phyloP scores from a whole-genome alignment of 2,113 vertebrate species.

The Potamarius usumacintae region DNA sequence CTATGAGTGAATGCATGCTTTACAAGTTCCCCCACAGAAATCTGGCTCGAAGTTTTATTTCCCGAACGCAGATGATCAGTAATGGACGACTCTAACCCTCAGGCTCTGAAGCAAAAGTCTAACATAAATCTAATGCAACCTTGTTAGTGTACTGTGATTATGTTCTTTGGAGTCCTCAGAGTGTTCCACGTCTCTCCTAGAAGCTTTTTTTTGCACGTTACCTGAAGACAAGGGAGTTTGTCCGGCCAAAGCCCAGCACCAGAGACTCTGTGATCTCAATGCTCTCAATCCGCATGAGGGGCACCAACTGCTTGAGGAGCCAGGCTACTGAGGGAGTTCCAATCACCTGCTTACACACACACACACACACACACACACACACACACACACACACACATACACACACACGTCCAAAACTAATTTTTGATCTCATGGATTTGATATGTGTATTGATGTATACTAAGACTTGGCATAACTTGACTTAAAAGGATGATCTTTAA shows the following conservation, averaged over 20 bases:
- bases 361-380: conserved; percentile 19
- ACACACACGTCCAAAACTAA: background rate
- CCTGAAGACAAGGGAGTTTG: conserved; percentile 98
- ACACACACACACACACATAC: conserved; percentile 30
- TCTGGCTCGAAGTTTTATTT: background rate
- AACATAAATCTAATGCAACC: background rate
- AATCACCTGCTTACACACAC: conserved; percentile 79
- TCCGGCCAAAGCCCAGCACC: conserved; percentile 95
- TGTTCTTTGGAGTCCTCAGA: background rate
- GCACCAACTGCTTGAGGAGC: conserved; percentile 93
- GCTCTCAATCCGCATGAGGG: conserved; percentile 96
- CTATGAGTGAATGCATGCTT: background rate
- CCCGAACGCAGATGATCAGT: background rate
- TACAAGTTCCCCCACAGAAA: background rate
- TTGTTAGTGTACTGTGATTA: background rate
- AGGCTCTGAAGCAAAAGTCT: background rate
- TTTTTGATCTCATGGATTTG: too few species aligned
- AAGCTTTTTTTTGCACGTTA: conserved; percentile 60
- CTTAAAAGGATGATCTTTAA: background rate
- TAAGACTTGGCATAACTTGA: background rate
- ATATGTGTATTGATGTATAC: background rate
- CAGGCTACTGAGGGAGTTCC: conserved; percentile 94
- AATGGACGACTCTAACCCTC: background rate
- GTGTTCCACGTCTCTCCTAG: background rate
- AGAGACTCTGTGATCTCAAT: conserved; percentile 97